A percentile compares a stretch with the other conserved stretches of the same genome.
These are phyloP conservation scores for Bombyx mandarina DNA, from an alignment of 1,140 invertebrate genomes.

Conservation along the genomic window DNA sequence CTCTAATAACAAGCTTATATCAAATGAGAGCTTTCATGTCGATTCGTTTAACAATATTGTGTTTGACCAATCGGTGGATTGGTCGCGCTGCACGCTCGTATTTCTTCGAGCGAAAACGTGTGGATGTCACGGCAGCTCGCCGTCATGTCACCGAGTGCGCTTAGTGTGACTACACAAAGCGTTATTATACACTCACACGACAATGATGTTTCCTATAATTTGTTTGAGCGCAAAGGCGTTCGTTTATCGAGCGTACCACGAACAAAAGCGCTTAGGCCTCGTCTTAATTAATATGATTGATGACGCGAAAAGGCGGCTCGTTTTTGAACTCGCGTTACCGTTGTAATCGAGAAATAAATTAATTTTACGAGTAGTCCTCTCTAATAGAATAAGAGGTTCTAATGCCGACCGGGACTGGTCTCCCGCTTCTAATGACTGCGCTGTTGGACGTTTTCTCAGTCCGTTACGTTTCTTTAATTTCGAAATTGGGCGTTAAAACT, in stretches of 20 bases:
- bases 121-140: conserved; percentile 1
- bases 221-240: conserved; percentile 33
- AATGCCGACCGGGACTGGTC: conserved; percentile 21
- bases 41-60: not conserved
- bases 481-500: conserved; percentile 62
- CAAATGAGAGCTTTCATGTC: conserved; percentile 9
- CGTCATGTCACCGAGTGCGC: conserved; percentile 2
- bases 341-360: conserved; percentile 68
- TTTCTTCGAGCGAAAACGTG: not conserved
- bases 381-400: conserved; percentile 57
- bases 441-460: conserved; percentile 32
- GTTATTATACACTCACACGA: conserved; percentile 35
- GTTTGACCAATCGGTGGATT: conserved; percentile 31
- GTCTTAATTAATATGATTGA: conserved; percentile 71
- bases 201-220: conserved; percentile 16
- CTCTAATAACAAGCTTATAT: conserved; percentile 34
- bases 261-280: conserved; percentile 58
- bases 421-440: conserved; percentile 19
- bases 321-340: conserved; percentile 57
- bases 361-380: conserved; percentile 66
- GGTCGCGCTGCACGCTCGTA: not conserved
- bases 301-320: conserved; percentile 48
- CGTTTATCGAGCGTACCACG: conserved; percentile 48
- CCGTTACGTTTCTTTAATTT: conserved; percentile 56
- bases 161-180: not conserved